Conservation (phyloP, 2,888 invertebrate genomes). For the Palloptera scutellata region DNA sequence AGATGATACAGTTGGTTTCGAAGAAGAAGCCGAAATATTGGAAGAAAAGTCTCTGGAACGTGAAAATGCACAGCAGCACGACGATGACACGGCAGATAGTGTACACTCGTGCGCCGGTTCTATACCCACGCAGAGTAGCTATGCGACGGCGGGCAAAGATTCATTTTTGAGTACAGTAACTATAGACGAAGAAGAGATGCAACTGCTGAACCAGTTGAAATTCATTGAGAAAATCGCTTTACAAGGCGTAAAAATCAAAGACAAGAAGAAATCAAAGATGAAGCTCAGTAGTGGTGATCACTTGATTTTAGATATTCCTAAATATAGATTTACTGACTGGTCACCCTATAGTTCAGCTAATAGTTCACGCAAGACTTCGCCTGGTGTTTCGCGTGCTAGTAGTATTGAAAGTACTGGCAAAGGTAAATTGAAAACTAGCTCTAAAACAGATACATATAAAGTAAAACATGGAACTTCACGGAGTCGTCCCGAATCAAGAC, state of each 20-base stretch:
- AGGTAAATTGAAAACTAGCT: constrained; percentile 48
- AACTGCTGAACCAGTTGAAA: constrained; percentile 67
- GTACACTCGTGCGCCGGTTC: constrained; percentile 64
- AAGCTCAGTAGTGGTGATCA: constrained; percentile 63
- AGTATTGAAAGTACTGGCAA: constrained; percentile 62
- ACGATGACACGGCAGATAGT: constrained; percentile 67
- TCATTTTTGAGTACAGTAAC: constrained; percentile 64
- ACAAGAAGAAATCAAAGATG: constrained; percentile 63
- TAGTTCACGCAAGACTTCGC: constrained; percentile 63
- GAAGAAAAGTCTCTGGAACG: constrained; percentile 69
- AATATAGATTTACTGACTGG: constrained; percentile 62
- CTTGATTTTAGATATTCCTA: constrained; percentile 62
- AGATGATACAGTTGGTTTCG: constrained; percentile 84
- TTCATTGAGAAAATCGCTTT: constrained; percentile 64
- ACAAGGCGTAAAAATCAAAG: constrained; percentile 64
- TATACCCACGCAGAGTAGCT: constrained; percentile 55
- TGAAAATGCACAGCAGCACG: constrained; percentile 61
- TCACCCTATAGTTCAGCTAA: constrained; percentile 64
- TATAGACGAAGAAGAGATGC: constrained; percentile 69
- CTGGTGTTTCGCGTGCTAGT: constrained; percentile 63
- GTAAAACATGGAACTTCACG: constrained; percentile 50
- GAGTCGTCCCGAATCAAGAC: constrained; percentile 64
- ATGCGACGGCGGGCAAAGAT: constrained; percentile 55
- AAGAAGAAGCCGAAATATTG: constrained; percentile 72
- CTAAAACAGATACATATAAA: constrained; percentile 51